Percentiles rank a stretch among this genome's conserved stretches.
Evolutionary conservation across 2,888 invertebrate genomes (phyloP).

Genomic region (Lochmaea crataegi): DNA sequence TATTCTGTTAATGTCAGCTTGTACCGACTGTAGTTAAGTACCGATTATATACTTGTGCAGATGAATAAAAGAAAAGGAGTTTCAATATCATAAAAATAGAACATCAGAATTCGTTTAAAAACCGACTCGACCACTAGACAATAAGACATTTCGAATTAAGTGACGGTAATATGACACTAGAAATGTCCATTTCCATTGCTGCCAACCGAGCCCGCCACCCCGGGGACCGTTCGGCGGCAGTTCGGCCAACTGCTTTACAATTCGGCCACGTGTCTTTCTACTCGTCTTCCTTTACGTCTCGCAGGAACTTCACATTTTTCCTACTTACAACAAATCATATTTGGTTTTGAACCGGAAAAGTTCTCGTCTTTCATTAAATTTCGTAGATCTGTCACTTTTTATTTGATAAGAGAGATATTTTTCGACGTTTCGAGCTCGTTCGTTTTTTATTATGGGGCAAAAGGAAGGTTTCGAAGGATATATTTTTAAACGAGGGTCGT

Average conservation of each 20-base stretch:
- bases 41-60: too few species aligned
- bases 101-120: neutral
- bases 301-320: conserved; percentile 55
- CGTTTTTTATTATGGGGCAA: conserved; percentile 26
- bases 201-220: conserved; percentile 52
- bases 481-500: conserved; percentile 29
- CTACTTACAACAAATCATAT: conserved; percentile 58
- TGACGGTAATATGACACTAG: conserved; percentile 65
- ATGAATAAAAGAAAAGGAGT: too few species aligned
- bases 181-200: conserved; percentile 58
- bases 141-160: conserved; percentile 62
- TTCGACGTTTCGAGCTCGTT: conserved; percentile 47
- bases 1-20: too few species aligned
- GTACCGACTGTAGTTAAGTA: too few species aligned
- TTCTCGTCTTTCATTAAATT: conserved; percentile 48
- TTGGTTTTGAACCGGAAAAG: conserved; percentile 53
- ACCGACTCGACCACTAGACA: conserved; percentile 40
- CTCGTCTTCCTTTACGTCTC: conserved; percentile 60
- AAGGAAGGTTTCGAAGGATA: neutral
- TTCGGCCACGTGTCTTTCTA: conserved; percentile 57
- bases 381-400: conserved; percentile 49
- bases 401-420: conserved; percentile 51
- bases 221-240: conserved; percentile 26
- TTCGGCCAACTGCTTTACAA: conserved; percentile 57
- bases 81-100: too few species aligned